Conservation (phyloP, 2,888 invertebrate species). For the Rugalucina vietnamica region DNA sequence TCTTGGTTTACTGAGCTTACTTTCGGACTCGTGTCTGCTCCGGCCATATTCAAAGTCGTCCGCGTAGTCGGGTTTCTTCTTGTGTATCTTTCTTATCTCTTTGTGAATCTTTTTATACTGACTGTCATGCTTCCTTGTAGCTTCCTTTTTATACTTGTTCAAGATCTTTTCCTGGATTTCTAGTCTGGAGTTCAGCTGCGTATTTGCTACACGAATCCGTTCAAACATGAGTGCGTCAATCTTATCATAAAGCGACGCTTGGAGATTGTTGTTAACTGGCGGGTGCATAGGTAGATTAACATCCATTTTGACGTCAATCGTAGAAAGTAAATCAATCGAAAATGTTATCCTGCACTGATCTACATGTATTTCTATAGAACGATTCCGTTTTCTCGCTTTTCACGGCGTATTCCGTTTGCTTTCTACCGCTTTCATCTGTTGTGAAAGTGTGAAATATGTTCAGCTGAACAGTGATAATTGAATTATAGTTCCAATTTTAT, state of each 20-base stretch:
- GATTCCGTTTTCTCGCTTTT: too few relatives aligned
- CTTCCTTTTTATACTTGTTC: conserved; percentile 54
- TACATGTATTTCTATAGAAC: too few relatives aligned
- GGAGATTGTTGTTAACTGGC: conserved; percentile 57
- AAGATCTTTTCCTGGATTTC: conserved; percentile 54
- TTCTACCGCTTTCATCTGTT: too few relatives aligned
- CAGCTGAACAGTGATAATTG: background rate
- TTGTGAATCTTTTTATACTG: conserved; percentile 41
- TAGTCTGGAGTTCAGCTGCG: conserved; percentile 41
- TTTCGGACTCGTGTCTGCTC: conserved; percentile 15
- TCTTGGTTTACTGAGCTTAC: conserved; percentile 21
- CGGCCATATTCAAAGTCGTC: conserved; percentile 47
- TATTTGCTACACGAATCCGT: conserved; percentile 50
- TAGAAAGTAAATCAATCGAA: too few relatives aligned
- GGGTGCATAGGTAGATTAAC: conserved; percentile 56
- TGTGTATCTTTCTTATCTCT: conserved; percentile 47
- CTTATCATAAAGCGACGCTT: conserved; percentile 47
- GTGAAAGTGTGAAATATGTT: background rate
- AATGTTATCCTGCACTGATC: background rate
- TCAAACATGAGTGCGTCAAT: conserved; percentile 55
- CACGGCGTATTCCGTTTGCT: too few relatives aligned
- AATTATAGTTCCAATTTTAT: background rate
- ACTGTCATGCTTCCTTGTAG: conserved; percentile 34
- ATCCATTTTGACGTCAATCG: conserved; percentile 39
- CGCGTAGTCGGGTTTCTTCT: conserved; percentile 58